These are phyloP conservation scores for Parauchenoglanis ngamensis DNA, from an alignment of 2,797 vertebrate genomes.

Conservation along the genomic window DNA sequence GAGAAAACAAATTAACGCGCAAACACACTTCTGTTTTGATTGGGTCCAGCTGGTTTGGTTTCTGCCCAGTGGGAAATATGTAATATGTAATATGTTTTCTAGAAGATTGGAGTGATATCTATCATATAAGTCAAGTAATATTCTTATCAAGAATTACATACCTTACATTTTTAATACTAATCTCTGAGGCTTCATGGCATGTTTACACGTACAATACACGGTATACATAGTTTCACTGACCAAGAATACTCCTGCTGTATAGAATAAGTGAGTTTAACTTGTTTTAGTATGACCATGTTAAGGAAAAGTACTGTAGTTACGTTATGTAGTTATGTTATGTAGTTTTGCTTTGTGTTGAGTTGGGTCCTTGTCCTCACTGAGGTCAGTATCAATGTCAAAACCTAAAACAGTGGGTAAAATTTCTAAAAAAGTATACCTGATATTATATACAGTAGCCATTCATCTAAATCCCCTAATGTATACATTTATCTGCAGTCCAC, in stretches of 20 bases:
- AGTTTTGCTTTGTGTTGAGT: not conserved
- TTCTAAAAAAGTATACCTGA: not conserved
- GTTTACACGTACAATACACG: not conserved
- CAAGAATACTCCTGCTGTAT: not conserved
- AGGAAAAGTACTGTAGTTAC: not conserved
- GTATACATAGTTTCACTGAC: not conserved
- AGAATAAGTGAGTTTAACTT: not conserved
- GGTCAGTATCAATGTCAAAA: not conserved
- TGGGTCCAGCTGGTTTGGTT: constrained; percentile 18
- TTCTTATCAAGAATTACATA: not conserved
- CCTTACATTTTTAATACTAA: not conserved
- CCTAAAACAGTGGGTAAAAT: not conserved
- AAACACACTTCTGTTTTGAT: constrained; percentile 16
- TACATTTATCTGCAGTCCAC: not conserved
- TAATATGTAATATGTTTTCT: constrained; percentile 7
- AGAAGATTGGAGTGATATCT: not conserved
- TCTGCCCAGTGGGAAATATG: constrained; percentile 21
- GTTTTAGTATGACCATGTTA: not conserved
- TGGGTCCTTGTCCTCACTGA: not conserved
- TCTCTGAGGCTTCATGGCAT: not conserved
- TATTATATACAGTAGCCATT: not conserved
- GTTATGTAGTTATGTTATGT: not conserved
- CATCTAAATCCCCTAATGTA: not conserved
- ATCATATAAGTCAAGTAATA: not conserved
- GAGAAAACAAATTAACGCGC: constrained; percentile 26